phyloP scores from a whole-genome alignment of 1,140 invertebrate genomes.

The Muscidifurax raptorellus region DNA sequence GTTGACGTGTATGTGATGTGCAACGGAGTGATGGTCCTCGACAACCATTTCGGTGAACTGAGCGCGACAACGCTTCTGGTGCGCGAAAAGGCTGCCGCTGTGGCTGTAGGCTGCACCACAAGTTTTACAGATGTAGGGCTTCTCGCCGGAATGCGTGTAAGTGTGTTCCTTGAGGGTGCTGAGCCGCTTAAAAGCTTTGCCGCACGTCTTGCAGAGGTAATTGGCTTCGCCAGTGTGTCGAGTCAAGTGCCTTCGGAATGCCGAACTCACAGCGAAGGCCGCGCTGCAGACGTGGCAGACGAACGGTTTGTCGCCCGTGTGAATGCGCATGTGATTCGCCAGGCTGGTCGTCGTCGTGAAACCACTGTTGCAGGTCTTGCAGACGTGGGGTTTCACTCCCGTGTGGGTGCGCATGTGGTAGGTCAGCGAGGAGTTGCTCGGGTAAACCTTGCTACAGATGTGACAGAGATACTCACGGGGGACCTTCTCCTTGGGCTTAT shows the following conservation, averaged over 20 bases:
- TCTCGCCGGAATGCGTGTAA: slow-evolving; percentile 77
- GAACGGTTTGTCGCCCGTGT: slow-evolving; percentile 73
- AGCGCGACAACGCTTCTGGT: slow-evolving; percentile 74
- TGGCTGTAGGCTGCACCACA: slow-evolving; percentile 76
- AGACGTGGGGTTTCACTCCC: slow-evolving; percentile 73
- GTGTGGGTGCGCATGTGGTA: slow-evolving; percentile 75
- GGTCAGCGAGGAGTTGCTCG: slow-evolving; percentile 73
- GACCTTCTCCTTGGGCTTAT: slow-evolving; percentile 71
- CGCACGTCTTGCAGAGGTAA: slow-evolving; percentile 79
- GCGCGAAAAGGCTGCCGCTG: slow-evolving; percentile 73
- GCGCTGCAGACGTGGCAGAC: slow-evolving; percentile 74
- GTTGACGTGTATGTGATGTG: slow-evolving; percentile 71
- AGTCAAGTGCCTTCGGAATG: slow-evolving; percentile 76
- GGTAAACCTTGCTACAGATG: slow-evolving; percentile 74
- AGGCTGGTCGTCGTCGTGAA: slow-evolving; percentile 74
- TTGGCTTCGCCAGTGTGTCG: slow-evolving; percentile 79
- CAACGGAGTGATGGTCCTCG: slow-evolving; percentile 64
- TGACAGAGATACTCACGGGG: slow-evolving; percentile 73
- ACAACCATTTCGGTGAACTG: slow-evolving; percentile 70
- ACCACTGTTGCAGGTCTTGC: slow-evolving; percentile 73
- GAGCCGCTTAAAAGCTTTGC: slow-evolving; percentile 80
- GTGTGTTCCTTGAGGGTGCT: slow-evolving; percentile 78
- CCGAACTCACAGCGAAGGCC: slow-evolving; percentile 73
- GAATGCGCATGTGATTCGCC: slow-evolving; percentile 73
- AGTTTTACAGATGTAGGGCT: slow-evolving; percentile 77